These are phyloP conservation scores for Carterocephalus palaemon DNA, from an alignment of 2,888 invertebrate species.

Conservation along the genomic window DNA sequence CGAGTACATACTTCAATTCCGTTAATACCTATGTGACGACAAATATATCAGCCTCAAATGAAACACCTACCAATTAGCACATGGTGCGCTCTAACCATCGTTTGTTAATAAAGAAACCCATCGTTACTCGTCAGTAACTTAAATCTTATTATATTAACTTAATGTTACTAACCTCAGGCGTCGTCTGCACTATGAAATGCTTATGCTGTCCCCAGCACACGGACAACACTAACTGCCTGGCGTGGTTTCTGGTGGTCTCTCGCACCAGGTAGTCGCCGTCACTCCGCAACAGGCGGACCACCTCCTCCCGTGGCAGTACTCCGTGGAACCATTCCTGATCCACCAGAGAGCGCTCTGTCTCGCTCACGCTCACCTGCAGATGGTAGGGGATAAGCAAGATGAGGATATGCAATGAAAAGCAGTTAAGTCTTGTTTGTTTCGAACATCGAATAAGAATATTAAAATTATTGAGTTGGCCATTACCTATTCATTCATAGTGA, in stretches of 20 bases:
- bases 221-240: conserved; percentile 94
- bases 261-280: conserved; percentile 97
- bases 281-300: conserved; percentile 91
- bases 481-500: no score
- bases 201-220: conserved; percentile 98
- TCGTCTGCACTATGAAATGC: conserved; percentile 98
- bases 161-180: conserved; percentile 84
- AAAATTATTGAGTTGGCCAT: no score
- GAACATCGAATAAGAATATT: no score
- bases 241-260: conserved; percentile 94
- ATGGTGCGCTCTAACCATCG: no score
- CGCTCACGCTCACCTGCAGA: conserved; percentile 63
- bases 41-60: no score
- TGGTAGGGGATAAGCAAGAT: conserved; percentile 17
- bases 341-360: conserved; percentile 84
- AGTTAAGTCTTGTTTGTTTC: background rate
- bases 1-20: no score
- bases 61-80: no score
- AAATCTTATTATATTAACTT: no score
- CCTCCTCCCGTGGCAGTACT: conserved; percentile 96
- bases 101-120: no score
- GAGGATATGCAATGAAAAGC: conserved; percentile 3
- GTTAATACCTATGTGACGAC: no score
- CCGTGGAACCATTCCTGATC: conserved; percentile 99
- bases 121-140: no score